phyloP scores from a whole-genome alignment of 2,113 vertebrate species.

The Pterocles orientalis region DNA sequence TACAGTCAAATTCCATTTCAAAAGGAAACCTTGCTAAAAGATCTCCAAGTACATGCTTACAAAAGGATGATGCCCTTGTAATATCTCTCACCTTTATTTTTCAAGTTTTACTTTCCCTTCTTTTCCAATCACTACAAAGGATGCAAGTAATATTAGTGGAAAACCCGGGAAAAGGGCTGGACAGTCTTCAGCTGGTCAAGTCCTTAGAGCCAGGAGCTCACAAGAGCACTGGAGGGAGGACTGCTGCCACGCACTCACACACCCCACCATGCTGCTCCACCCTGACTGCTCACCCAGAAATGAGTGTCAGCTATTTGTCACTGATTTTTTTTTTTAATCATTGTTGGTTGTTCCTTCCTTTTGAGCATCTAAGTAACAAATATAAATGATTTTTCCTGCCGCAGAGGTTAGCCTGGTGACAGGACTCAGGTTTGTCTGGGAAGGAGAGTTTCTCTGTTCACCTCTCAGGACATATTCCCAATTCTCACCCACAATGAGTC shows the following conservation, averaged over 20 bases:
- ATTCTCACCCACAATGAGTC: neutral
- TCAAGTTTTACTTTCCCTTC: neutral
- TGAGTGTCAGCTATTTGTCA: neutral
- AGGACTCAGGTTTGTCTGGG: neutral
- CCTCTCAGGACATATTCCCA: neutral
- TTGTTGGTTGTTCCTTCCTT: neutral
- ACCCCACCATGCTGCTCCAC: neutral
- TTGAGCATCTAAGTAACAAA: neutral
- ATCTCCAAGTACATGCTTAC: neutral
- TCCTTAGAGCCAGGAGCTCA: neutral
- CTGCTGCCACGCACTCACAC: neutral
- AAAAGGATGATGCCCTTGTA: neutral
- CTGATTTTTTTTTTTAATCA: neutral
- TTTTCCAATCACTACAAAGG: neutral
- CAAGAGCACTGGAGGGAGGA: neutral
- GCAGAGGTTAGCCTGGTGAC: neutral
- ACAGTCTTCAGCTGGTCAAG: neutral
- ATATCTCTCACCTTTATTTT: neutral
- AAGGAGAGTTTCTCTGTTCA: neutral
- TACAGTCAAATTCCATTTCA: neutral
- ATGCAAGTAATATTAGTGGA: neutral
- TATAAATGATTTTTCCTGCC: neutral
- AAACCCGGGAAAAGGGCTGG: neutral
- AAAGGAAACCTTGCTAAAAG: neutral
- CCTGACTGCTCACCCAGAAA: neutral